Evolutionary conservation across 2,797 vertebrate genomes (phyloP).

Genomic region (Craterocephalus amniculus): DNA sequence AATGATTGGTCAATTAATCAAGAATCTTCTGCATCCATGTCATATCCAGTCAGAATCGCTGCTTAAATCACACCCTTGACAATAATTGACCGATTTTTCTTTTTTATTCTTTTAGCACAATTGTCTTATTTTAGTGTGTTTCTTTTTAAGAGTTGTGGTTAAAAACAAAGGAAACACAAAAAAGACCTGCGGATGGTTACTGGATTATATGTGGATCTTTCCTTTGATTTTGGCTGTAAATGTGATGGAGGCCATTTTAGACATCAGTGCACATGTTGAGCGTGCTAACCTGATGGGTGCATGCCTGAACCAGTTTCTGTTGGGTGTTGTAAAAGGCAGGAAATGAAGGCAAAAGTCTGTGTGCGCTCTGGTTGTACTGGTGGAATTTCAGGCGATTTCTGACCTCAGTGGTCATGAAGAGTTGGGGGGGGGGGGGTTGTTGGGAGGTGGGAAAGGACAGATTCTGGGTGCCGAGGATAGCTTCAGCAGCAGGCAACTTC

Average conservation of each 20-base stretch:
- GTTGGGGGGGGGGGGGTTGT: conserved; percentile 10
- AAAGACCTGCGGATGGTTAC: neutral
- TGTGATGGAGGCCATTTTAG: conserved; percentile 10
- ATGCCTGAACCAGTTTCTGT: conserved; percentile 40
- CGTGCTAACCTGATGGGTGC: conserved; percentile 20
- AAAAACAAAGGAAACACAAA: neutral
- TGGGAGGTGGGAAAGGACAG: conserved; percentile 14
- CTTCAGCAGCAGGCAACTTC: conserved; percentile 71
- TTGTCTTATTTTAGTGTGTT: neutral
- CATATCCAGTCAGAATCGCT: neutral
- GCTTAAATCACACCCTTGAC: neutral
- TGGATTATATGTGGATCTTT: conserved; percentile 22
- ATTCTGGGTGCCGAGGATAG: conserved; percentile 49
- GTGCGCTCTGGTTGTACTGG: conserved; percentile 18
- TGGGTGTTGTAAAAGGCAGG: conserved; percentile 16
- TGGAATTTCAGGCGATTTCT: conserved; percentile 48
- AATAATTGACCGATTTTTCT: neutral
- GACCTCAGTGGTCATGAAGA: conserved; percentile 46
- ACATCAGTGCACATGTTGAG: conserved; percentile 21
- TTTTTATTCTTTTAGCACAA: neutral
- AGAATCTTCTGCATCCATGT: neutral
- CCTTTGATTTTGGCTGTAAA: conserved; percentile 15
- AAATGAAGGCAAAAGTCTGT: conserved; percentile 21
- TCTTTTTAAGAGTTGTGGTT: neutral
- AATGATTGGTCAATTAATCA: neutral